Evolutionary conservation across 1,140 invertebrate species (phyloP).

Genomic region (Harpegnathos saltator): DNA sequence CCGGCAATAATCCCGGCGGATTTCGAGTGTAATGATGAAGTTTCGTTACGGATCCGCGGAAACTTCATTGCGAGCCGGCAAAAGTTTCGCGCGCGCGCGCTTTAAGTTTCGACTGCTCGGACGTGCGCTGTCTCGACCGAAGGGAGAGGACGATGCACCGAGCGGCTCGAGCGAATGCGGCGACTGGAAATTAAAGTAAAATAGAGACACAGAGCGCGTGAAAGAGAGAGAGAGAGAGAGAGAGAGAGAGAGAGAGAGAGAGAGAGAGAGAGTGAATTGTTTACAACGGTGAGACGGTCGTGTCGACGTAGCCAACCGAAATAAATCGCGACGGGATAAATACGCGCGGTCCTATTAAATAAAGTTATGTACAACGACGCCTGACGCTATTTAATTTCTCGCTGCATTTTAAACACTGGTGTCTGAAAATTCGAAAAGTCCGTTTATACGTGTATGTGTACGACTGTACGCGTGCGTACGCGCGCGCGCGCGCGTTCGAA

Average conservation of each 20-base stretch:
- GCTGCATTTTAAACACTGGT: constrained; percentile 19
- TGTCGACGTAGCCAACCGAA: constrained; percentile 3
- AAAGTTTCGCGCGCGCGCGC: constrained; percentile 37
- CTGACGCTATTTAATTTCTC: constrained; percentile 46
- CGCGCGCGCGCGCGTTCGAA: background rate
- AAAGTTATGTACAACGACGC: constrained; percentile 7
- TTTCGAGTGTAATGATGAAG: constrained; percentile 59
- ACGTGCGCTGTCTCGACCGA: constrained; percentile 34
- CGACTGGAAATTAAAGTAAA: constrained; percentile 51
- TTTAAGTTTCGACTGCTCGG: constrained; percentile 42
- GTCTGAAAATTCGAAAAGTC: too few relatives aligned
- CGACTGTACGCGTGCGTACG: too few relatives aligned
- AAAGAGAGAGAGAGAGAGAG: too few relatives aligned
- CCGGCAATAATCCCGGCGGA: constrained; percentile 45
- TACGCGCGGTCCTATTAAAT: constrained; percentile 53
- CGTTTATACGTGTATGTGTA: too few relatives aligned
- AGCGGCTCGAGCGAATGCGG: background rate
- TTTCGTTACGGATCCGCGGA: constrained; percentile 53
- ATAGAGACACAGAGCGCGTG: background rate
- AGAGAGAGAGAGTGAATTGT: constrained; percentile 31
- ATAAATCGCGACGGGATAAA: constrained; percentile 44
- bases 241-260: too few relatives aligned
- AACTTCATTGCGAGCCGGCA: constrained; percentile 31
- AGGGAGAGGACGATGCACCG: constrained; percentile 8
- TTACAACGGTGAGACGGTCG: constrained; percentile 37